phyloP scores from a whole-genome alignment of 1,140 invertebrate genomes.

The Geopemphigus sp. region DNA sequence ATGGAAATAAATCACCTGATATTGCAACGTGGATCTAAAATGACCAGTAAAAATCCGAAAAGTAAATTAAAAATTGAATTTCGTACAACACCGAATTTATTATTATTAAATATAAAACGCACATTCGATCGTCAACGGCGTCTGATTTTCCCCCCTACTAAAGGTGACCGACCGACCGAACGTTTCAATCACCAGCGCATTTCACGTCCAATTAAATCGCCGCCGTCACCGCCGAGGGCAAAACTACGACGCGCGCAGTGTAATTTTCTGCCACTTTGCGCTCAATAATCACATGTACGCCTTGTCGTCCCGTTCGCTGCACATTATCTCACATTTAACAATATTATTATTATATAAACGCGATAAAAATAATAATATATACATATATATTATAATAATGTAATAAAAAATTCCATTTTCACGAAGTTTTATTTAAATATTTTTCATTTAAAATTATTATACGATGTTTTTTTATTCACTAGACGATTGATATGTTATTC shows the following conservation, averaged over 20 bases:
- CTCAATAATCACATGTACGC: background rate
- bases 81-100: too few species aligned
- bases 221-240: background rate
- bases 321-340: background rate
- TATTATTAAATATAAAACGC: too few species aligned
- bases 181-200: background rate
- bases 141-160: background rate
- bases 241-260: background rate
- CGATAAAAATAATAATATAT: background rate
- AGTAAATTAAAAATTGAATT: too few species aligned
- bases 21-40: too few species aligned
- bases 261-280: constrained; percentile 52
- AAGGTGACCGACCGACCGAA: background rate
- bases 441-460: too few species aligned
- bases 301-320: background rate
- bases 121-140: background rate
- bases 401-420: too few species aligned
- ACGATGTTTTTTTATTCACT: too few species aligned
- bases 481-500: too few species aligned
- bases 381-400: too few species aligned
- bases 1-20: too few species aligned
- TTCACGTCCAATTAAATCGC: constrained; percentile 15
- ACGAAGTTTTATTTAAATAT: too few species aligned
- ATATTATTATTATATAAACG: background rate
- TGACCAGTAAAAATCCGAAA: too few species aligned